Percentiles rank a stretch among this genome's conserved stretches.
phyloP scores from a whole-genome alignment of 1,140 invertebrate species.

The Ditylenchus dipsaci region DNA sequence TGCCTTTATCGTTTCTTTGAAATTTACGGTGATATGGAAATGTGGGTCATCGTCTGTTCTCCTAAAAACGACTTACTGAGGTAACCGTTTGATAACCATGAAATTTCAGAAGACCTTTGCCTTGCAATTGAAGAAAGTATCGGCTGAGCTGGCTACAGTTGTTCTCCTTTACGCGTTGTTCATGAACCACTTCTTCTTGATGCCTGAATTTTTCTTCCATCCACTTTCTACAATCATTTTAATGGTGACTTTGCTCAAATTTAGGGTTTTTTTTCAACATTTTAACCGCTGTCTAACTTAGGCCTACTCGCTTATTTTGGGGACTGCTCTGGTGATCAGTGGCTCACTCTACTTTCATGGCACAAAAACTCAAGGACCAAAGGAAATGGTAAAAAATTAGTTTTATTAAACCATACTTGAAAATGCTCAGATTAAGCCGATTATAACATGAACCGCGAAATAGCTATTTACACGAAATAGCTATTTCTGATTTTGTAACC shows the following conservation, averaged over 20 bases:
- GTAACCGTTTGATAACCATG: too few relatives aligned
- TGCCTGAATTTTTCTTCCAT: conserved; percentile 22
- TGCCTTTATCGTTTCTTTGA: too few relatives aligned
- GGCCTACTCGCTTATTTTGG: conserved; percentile 5
- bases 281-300: too few relatives aligned
- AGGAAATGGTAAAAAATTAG: conserved; percentile 16
- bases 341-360: conserved; percentile 22
- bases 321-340: conserved; percentile 16
- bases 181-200: conserved; percentile 24
- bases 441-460: neutral
- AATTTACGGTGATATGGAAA: too few relatives aligned
- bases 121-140: conserved; percentile 13
- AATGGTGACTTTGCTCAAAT: conserved; percentile 8
- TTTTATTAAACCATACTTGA: neutral
- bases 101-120: conserved; percentile 15
- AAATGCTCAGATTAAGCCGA: neutral
- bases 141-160: neutral
- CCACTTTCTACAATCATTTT: conserved; percentile 23
- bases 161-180: conserved; percentile 18
- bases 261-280: too few relatives aligned
- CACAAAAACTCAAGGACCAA: conserved; percentile 6
- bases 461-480: neutral
- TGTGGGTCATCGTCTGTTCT: too few relatives aligned
- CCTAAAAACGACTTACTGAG: too few relatives aligned
- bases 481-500: too few relatives aligned